phyloP scores from a whole-genome alignment of 2,888 invertebrate genomes.

The Leptinotarsa juncta region DNA sequence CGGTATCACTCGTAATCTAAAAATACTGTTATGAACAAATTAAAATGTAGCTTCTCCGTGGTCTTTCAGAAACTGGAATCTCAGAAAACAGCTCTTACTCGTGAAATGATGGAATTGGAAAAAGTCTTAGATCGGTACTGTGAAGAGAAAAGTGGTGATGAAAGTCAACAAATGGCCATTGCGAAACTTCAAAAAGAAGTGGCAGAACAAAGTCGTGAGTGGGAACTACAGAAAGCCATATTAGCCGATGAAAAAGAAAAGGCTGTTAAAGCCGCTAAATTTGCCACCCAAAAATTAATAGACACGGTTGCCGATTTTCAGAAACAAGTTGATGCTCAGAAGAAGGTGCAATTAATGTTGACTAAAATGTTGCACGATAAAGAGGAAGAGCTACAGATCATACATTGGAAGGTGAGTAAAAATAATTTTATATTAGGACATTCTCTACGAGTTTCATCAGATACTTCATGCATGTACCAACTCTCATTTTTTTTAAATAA shows the following conservation, averaged over 20 bases:
- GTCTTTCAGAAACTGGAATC: constrained; percentile 45
- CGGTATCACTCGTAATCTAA: no score
- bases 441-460: neutral
- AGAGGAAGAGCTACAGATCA: constrained; percentile 51
- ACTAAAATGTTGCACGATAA: constrained; percentile 58
- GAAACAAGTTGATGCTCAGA: constrained; percentile 56
- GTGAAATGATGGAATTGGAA: constrained; percentile 50
- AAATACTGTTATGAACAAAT: no score
- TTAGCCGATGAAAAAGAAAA: constrained; percentile 55
- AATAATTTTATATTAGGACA: neutral
- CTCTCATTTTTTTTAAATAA: no score
- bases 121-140: constrained; percentile 43
- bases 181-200: constrained; percentile 47
- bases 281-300: constrained; percentile 59
- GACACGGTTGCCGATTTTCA: constrained; percentile 61
- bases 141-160: constrained; percentile 38
- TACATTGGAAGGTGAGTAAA: constrained; percentile 47
- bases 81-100: constrained; percentile 45
- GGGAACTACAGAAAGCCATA: constrained; percentile 49
- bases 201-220: constrained; percentile 45
- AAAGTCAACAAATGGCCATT: constrained; percentile 42
- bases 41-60: neutral
- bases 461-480: no score
- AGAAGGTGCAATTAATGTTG: constrained; percentile 56
- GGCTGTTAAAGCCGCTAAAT: constrained; percentile 59